A percentile compares a stretch with the other conserved stretches of the same genome.
These are phyloP conservation scores for Heterocephalus glaber DNA, from an alignment of 2,113 vertebrate species.

Conservation along the genomic window DNA sequence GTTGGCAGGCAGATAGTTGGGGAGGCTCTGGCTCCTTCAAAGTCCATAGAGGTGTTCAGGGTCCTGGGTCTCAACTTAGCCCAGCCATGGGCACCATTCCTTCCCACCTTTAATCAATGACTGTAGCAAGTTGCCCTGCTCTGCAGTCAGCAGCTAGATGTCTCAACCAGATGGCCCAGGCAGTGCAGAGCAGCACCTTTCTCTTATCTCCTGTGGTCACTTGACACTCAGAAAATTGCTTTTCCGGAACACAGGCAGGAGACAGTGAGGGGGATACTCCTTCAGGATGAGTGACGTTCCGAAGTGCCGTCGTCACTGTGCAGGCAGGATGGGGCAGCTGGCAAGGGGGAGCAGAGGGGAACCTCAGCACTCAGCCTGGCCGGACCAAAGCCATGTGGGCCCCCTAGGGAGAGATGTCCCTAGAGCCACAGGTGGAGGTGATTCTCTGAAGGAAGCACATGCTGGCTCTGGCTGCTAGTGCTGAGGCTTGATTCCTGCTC, in stretches of 20 bases:
- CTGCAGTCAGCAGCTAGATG: neutral
- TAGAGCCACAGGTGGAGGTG: neutral
- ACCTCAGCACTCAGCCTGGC: neutral
- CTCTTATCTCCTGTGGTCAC: neutral
- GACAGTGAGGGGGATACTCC: neutral
- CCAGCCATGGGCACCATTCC: neutral
- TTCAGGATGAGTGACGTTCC: neutral
- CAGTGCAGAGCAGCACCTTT: neutral
- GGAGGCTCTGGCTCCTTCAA: neutral
- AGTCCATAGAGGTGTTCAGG: neutral
- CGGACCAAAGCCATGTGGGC: neutral
- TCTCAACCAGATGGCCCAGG: neutral
- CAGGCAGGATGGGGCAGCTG: neutral
- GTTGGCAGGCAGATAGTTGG: neutral
- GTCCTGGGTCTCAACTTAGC: neutral
- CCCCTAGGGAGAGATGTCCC: neutral
- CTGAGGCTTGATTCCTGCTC: neutral
- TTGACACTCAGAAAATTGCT: constrained; percentile 67
- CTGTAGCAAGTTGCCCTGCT: neutral
- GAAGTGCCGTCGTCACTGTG: neutral
- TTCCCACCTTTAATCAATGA: neutral
- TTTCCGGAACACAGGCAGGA: constrained; percentile 56
- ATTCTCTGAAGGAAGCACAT: neutral
- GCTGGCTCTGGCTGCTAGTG: neutral
- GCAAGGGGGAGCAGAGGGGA: neutral